Conservation (phyloP, 2,797 vertebrate species). For the Sitta carolinensis region DNA sequence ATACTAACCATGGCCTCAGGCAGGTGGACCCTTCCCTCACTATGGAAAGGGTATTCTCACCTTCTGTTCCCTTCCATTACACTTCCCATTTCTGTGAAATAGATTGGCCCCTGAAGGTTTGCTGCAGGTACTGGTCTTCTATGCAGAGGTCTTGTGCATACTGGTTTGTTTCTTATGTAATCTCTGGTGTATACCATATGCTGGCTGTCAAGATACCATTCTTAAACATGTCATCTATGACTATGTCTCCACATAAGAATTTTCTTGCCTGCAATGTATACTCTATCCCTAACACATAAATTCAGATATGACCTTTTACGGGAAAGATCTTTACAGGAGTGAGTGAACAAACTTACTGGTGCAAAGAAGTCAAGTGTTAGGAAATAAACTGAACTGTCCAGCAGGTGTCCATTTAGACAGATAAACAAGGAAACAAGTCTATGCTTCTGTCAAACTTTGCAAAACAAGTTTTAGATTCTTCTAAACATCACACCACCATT, state of each 20-base stretch:
- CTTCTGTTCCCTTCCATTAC: background rate
- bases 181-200: background rate
- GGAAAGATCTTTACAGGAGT: background rate
- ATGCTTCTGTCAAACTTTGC: background rate
- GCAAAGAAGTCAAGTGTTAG: background rate
- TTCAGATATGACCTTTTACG: background rate
- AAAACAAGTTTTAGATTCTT: constrained; percentile 26
- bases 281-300: background rate
- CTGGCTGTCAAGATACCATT: background rate
- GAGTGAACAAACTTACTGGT: background rate
- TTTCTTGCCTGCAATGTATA: background rate
- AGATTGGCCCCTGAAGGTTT: background rate
- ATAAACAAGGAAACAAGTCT: background rate
- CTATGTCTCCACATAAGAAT: background rate
- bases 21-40: background rate
- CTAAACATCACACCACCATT: background rate
- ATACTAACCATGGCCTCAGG: background rate
- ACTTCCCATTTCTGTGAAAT: background rate
- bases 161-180: background rate
- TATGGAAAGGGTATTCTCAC: background rate
- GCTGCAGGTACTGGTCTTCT: background rate
- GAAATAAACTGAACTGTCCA: background rate
- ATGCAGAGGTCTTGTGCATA: background rate
- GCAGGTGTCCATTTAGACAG: background rate
- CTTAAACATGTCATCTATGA: background rate